Percentiles rank a stretch among this genome's conserved stretches.
Conservation (phyloP, 2,113 vertebrate species). For the Hypomesus transpacificus region DNA sequence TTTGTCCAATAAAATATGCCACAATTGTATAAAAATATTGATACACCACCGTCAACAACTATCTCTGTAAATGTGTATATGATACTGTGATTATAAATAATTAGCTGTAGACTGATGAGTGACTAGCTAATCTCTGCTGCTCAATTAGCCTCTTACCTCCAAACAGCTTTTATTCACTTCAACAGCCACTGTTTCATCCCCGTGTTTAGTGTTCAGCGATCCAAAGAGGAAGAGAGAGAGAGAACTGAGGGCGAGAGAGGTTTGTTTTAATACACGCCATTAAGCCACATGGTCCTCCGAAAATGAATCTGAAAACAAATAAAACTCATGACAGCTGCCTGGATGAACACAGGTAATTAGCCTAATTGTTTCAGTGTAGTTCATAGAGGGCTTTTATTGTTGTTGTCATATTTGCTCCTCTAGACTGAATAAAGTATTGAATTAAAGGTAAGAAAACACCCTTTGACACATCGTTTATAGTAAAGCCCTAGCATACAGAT, state of each 20-base stretch:
- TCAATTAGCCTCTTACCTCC: conserved; percentile 14
- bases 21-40: too few species aligned
- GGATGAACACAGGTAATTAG: conserved; percentile 31
- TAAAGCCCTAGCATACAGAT: too few species aligned
- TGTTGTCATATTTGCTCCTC: too few species aligned
- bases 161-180: conserved; percentile 16
- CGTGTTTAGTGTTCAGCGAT: conserved; percentile 14
- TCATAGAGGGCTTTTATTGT: too few species aligned
- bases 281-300: conserved; percentile 61
- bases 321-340: conserved; percentile 45
- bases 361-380: conserved; percentile 32
- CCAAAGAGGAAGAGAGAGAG: background rate
- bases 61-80: too few species aligned
- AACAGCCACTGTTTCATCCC: conserved; percentile 11
- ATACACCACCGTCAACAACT: too few species aligned
- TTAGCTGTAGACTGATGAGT: conserved; percentile 9
- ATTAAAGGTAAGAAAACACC: too few species aligned
- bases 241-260: background rate
- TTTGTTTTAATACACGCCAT: conserved; percentile 42
- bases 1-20: too few species aligned
- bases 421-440: too few species aligned
- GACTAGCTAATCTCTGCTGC: conserved; percentile 14
- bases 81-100: background rate
- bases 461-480: too few species aligned
- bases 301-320: conserved; percentile 60